These are phyloP conservation scores for Columba livia DNA, from an alignment of 2,113 vertebrate genomes.

Conservation along the genomic window DNA sequence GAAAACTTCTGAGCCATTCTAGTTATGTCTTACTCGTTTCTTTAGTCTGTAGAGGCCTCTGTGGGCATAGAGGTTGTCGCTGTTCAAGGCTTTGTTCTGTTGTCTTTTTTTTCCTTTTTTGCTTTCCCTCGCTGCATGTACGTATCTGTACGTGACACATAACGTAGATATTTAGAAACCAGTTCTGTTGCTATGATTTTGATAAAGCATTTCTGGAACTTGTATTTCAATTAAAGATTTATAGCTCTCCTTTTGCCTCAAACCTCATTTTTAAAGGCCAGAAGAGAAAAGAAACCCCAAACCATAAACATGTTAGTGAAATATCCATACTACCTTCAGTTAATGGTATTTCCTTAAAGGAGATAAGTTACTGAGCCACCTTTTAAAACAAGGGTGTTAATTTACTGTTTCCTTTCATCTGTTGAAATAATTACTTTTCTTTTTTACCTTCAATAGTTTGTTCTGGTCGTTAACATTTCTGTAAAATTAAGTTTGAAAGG, in stretches of 20 bases:
- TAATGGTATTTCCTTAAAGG: conserved; percentile 65
- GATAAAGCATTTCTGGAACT: conserved; percentile 14
- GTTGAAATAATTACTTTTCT: conserved; percentile 79
- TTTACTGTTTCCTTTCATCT: conserved; percentile 84
- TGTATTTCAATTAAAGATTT: conserved; percentile 34
- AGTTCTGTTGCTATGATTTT: neutral
- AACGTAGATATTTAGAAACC: neutral
- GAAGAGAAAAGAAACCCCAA: conserved; percentile 31
- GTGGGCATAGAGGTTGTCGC: neutral
- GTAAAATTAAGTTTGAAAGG: conserved; percentile 78
- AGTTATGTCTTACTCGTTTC: neutral
- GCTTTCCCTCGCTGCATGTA: neutral
- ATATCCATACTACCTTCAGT: conserved; percentile 38
- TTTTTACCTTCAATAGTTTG: conserved; percentile 71
- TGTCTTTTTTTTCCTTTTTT: no score
- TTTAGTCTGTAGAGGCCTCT: neutral
- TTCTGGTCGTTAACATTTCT: conserved; percentile 82
- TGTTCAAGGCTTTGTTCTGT: neutral
- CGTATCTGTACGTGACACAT: neutral
- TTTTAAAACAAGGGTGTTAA: conserved; percentile 65
- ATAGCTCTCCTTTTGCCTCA: neutral
- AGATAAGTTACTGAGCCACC: conserved; percentile 37
- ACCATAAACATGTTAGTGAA: conserved; percentile 38
- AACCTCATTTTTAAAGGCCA: conserved; percentile 54
- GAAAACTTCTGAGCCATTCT: conserved; percentile 5